phyloP scores from a whole-genome alignment of 2,113 vertebrate genomes.

The Pedionomus torquatus region DNA sequence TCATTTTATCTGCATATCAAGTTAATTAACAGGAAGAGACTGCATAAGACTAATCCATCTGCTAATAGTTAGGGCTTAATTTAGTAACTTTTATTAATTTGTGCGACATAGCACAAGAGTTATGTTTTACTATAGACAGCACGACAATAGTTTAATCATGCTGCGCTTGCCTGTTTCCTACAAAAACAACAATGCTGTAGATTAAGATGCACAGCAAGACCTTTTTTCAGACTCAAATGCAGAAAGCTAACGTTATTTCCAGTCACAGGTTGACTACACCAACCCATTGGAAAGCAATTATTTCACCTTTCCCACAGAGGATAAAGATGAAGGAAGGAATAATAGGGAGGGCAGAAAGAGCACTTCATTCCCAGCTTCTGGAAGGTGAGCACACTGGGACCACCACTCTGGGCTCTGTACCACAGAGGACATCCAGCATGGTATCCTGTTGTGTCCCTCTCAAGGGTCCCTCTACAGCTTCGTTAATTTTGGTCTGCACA shows the following conservation, averaged over 20 bases:
- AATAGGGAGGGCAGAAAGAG: neutral
- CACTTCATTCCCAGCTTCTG: neutral
- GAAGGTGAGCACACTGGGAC: neutral
- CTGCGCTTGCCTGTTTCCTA: neutral
- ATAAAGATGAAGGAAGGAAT: neutral
- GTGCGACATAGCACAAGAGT: neutral
- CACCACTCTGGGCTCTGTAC: neutral
- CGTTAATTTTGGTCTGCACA: neutral
- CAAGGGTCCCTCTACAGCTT: neutral
- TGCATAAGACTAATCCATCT: slow-evolving; percentile 4
- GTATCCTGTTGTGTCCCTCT: neutral
- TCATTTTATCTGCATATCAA: neutral
- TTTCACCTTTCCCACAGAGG: neutral
- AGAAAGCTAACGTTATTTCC: neutral
- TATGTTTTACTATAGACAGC: neutral
- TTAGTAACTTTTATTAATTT: neutral
- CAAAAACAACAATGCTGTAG: neutral
- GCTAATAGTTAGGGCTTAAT: neutral
- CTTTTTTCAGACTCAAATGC: neutral
- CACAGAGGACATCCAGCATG: neutral
- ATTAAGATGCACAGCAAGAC: neutral
- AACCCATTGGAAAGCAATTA: neutral
- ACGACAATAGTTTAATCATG: neutral
- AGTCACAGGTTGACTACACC: neutral
- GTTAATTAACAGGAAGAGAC: neutral